Evolutionary conservation across 2,113 vertebrate species (phyloP).

Genomic region (Clinocottus analis): DNA sequence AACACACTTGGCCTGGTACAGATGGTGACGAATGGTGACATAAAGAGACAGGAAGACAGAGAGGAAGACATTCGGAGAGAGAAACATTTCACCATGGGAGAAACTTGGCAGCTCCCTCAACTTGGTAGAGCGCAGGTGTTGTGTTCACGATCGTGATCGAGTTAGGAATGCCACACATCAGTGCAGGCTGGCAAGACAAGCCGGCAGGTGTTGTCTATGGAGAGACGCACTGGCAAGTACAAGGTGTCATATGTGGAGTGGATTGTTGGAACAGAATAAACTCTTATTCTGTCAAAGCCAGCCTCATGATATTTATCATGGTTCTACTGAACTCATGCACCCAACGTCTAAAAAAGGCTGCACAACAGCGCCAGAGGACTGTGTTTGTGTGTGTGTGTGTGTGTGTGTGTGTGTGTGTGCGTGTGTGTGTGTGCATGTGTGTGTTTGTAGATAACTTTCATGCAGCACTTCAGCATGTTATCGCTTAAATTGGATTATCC

Average conservation of each 20-base stretch:
- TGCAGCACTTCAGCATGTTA: conserved; percentile 23
- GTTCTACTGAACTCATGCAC: conserved; percentile 18
- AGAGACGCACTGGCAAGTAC: conserved; percentile 49
- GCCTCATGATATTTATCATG: conserved; percentile 48
- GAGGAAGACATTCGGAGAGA: conserved; percentile 5
- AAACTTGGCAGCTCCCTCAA: conserved; percentile 52
- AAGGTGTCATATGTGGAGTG: conserved; percentile 46
- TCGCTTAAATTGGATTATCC: conserved; percentile 63
- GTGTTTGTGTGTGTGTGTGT: conserved; percentile 1
- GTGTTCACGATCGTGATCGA: conserved; percentile 51
- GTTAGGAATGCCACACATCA: conserved; percentile 61
- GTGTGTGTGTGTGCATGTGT: conserved; percentile 5
- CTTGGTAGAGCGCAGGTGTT: conserved; percentile 64
- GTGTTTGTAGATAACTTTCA: neutral
- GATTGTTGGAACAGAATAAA: conserved; percentile 57
- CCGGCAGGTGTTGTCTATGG: conserved; percentile 59
- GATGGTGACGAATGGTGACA: conserved; percentile 4
- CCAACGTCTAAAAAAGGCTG: conserved; percentile 11
- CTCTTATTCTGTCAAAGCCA: conserved; percentile 43
- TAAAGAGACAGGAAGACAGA: conserved; percentile 9
- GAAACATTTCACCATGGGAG: conserved; percentile 30
- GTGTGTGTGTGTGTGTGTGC: neutral
- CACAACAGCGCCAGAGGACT: conserved; percentile 16
- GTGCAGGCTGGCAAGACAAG: conserved; percentile 41
- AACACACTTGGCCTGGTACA: too few species aligned